Base-by-base conservation (phyloP, 2,888 invertebrate genomes). In the Xylota sylvarum region DNA sequence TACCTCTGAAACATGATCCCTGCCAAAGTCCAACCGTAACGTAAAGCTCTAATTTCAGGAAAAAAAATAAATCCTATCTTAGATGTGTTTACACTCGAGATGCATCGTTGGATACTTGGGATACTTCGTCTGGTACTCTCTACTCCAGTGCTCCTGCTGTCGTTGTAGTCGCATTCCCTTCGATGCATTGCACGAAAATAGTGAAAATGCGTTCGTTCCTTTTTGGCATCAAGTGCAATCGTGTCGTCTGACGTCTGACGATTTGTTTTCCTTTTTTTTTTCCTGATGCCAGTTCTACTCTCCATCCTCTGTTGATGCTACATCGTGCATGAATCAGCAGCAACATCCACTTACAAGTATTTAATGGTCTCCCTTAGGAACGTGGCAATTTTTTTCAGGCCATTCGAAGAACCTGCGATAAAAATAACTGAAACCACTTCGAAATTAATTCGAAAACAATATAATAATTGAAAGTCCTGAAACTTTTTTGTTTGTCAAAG, bases 301-400 rank as follows among this genome's bases (percentile, higher is more conserved):
- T 17, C n/a, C 64, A 32, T 64, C 35, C 32, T 30, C 37, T 35
- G 14, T 10, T 55, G 50, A 10, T 56, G 43, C 17, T 32, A 23
- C 46, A 48, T 67, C 12, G 40, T 19, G 48, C 69, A 65, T 82
- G 82, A 77, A 77, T 82, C 70, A 76, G 55, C 70, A 27, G 9
- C 32, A 37, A n/a, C 32, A 60, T 32, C 7, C 30, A 62, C 32
- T 60, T 10, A 14, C 32, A 27, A 46, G 52, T n/a, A 30, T 2
- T n/a, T 19, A 43, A 64, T 43, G 14, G 32, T 7, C 17, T 65
- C 46, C 55, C 14, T 19, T 14, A 40, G 17, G 64, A 30, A 23
- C 46, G 6, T 55, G 52, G n/a, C 6, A 37, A 12, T 1, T 14
- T 19, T 52, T 35, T 67, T 6, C 5, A 2, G 3, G 0, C 1